Base-by-base conservation (phyloP, 2,797 vertebrate species). In the Pyrocephalus nanus region DNA sequence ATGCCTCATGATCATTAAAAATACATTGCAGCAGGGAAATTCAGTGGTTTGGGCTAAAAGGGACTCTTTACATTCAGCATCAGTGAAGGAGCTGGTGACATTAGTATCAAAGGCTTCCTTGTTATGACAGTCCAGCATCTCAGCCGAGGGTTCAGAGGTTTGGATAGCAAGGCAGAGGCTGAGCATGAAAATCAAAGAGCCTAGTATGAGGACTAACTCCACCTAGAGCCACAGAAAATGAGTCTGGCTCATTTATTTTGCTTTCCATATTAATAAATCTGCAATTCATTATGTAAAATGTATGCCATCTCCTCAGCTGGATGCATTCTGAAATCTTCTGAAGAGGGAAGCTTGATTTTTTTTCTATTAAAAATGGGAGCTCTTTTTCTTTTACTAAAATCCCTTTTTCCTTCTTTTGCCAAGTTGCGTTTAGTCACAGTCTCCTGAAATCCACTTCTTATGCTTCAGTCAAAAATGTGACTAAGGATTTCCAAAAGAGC, bases 221-320 rank as follows among this genome's bases (percentile, higher is more conserved):
- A 84, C 11, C 45, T 66, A 65, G 10, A 89, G 9, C 11, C 40
- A 73, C 6, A 72, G 43, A 70, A 76, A 47, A n/a, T 3, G 1
- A 64, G 45, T 45, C 32, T 89, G 40, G 53, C 9, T 82, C 50
- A 70, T 86, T 92, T 86, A 51, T 84, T 95, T 93, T 90, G 15
- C 17, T 88, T 93, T 90, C 32, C 8, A 3, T 86, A 67, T 82
- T 94, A 94, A 92, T 90, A 96, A 94, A 95, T 25, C 61, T 79
- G 60, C 57, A 92, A 86, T 27, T 73, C 17, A 18, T 92, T 88
- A 90, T 74, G 65, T 74, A 93, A 93, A 84, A 67, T 42, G 61
- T 82, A 78, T 89, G 74, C 27, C 0, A 0, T 71, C 30, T 84
- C 40, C 72, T 88, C 83, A 92, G 71, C 3, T 66, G 38, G 40